A percentile compares a stretch with the other conserved stretches of the same genome.
These are phyloP conservation scores for Tarsius wallacei DNA, from an alignment of 2,797 vertebrate species.

Conservation along the genomic window DNA sequence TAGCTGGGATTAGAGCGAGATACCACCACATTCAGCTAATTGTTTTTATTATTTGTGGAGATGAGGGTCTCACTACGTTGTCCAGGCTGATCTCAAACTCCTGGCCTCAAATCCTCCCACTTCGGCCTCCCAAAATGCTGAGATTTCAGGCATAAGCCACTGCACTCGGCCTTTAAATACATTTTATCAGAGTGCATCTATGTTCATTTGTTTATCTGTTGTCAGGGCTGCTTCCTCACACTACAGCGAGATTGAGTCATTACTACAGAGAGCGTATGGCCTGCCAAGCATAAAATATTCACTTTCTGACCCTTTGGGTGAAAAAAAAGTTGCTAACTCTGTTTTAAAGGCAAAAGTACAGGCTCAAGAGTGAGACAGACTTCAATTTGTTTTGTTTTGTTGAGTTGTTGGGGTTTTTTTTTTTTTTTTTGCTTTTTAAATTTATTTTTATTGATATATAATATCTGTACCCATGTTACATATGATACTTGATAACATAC, in stretches of 20 bases:
- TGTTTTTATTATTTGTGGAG: too few relatives aligned
- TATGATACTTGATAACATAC: neutral
- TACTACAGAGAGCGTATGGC: neutral
- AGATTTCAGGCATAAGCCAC: too few relatives aligned
- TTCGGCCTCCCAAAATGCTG: too few relatives aligned
- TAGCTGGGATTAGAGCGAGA: too few relatives aligned
- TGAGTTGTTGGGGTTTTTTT: neutral
- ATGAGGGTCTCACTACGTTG: too few relatives aligned
- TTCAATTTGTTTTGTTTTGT: neutral
- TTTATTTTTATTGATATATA: neutral
- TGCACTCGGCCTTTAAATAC: too few relatives aligned
- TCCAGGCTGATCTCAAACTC: too few relatives aligned
- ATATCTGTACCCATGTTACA: neutral
- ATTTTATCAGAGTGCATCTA: neutral
- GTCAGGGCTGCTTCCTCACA: fast-evolving
- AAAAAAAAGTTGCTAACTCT: neutral
- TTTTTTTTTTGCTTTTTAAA: neutral
- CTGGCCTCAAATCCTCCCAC: too few relatives aligned
- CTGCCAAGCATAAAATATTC: neutral
- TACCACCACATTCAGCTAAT: too few relatives aligned
- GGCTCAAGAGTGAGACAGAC: neutral
- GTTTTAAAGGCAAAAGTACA: neutral
- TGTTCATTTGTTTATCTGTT: neutral
- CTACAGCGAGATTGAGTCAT: neutral
- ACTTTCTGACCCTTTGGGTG: neutral